Evolutionary conservation across 2,797 vertebrate genomes (phyloP).

Genomic region (Onychomys leucogaster): DNA sequence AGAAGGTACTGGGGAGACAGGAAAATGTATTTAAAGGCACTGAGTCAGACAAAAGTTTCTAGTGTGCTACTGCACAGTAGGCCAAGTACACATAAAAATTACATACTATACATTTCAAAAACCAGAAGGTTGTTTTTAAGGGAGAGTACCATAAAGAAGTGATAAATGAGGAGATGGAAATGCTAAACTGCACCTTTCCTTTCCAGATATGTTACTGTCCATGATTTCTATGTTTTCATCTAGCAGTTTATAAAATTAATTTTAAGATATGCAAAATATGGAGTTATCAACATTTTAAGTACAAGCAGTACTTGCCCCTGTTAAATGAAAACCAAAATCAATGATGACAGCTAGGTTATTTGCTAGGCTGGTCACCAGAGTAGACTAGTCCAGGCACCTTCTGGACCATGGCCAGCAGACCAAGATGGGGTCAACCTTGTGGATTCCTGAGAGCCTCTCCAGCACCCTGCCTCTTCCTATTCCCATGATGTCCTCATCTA

Average conservation of each 20-base stretch:
- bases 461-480: too few species aligned
- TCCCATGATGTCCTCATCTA: too few species aligned
- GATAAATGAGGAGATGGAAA: neutral
- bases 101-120: neutral
- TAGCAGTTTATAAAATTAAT: neutral
- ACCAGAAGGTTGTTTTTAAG: neutral
- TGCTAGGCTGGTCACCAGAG: too few species aligned
- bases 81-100: neutral
- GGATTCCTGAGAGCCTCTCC: too few species aligned
- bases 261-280: neutral
- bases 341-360: too few species aligned
- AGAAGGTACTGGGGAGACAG: too few species aligned
- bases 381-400: too few species aligned
- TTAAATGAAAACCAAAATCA: neutral
- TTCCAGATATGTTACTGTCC: neutral
- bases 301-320: accelerated
- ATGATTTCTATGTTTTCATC: neutral
- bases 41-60: neutral
- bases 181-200: neutral
- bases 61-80: neutral
- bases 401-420: too few species aligned
- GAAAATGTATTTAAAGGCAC: neutral
- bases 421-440: too few species aligned
- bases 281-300: neutral
- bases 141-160: neutral